Conservation (phyloP, 2,113 vertebrate genomes). For the Campylomormyrus numenius region DNA sequence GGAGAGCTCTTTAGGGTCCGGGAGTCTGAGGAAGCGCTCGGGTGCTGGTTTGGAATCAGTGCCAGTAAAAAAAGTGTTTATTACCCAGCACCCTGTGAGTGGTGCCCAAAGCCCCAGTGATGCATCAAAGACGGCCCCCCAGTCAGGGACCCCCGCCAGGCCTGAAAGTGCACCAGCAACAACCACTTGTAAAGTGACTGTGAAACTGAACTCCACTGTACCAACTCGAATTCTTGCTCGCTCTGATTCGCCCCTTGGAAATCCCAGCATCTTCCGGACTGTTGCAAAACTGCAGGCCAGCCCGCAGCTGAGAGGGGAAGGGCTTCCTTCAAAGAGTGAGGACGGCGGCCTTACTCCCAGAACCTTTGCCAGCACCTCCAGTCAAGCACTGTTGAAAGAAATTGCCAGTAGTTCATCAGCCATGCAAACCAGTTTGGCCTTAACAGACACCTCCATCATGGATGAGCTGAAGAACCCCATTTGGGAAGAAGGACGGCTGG, state of each 20-base stretch:
- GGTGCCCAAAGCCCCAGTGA: conserved; percentile 45
- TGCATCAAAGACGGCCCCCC: conserved; percentile 54
- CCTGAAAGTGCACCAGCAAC: conserved; percentile 54
- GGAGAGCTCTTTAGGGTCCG: conserved; percentile 69
- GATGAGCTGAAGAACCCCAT: conserved; percentile 61
- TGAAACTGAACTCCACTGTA: conserved; percentile 47
- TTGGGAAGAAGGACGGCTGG: conserved; percentile 62
- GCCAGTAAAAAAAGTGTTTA: conserved; percentile 72
- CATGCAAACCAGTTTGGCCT: conserved; percentile 66
- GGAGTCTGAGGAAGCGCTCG: conserved; percentile 80
- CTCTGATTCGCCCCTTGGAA: conserved; percentile 50
- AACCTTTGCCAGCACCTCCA: conserved; percentile 55
- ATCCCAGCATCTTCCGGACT: conserved; percentile 41
- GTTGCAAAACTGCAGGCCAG: conserved; percentile 52
- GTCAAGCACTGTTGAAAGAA: conserved; percentile 72
- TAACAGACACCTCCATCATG: conserved; percentile 57
- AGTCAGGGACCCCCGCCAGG: conserved; percentile 49
- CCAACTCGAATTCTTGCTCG: conserved; percentile 48
- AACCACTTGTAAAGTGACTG: conserved; percentile 49
- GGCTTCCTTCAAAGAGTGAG: conserved; percentile 63
- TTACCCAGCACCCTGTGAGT: conserved; percentile 58
- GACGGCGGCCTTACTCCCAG: conserved; percentile 50
- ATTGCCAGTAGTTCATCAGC: conserved; percentile 72
- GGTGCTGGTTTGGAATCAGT: conserved; percentile 67
- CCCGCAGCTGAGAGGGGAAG: conserved; percentile 64